These are phyloP conservation scores for Cyclopterus lumpus DNA, from an alignment of 2,797 vertebrate species.

Conservation along the genomic window DNA sequence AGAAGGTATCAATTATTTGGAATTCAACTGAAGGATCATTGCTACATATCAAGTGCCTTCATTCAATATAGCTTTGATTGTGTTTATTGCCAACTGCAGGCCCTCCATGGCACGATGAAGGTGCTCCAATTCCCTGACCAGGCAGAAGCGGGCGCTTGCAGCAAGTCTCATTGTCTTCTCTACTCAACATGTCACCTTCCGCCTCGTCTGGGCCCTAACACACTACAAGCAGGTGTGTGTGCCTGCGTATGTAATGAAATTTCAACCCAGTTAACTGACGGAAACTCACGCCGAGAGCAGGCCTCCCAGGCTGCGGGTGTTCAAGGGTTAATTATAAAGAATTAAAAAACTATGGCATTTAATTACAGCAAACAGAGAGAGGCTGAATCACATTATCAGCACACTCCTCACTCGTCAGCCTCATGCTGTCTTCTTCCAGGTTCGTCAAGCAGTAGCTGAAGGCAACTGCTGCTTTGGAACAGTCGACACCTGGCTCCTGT, in stretches of 20 bases:
- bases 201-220: slow-evolving; percentile 90
- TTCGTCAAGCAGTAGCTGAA: slow-evolving; percentile 85
- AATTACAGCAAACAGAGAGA: not conserved
- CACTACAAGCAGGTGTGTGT: slow-evolving; percentile 87
- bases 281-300: not conserved
- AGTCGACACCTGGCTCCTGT: slow-evolving; percentile 93
- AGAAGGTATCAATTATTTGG: not conserved
- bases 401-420: not conserved
- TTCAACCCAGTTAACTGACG: not conserved
- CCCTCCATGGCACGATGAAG: slow-evolving; percentile 84
- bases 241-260: not conserved
- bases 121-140: slow-evolving; percentile 89
- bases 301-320: too few species aligned
- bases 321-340: not conserved
- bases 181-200: slow-evolving; percentile 90
- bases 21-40: not conserved
- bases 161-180: slow-evolving; percentile 89
- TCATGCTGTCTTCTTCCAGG: slow-evolving; percentile 72
- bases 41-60: not conserved
- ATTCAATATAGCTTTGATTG: not conserved
- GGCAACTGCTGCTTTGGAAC: slow-evolving; percentile 95
- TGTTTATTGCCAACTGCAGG: slow-evolving; percentile 72
- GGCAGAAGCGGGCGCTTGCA: slow-evolving; percentile 85
- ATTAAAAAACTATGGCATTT: not conserved
- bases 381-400: not conserved